Evolutionary conservation across 1,140 invertebrate species (phyloP), one percentile per base, ranked within the genome.

Genomic region (Drosophila pruinosa): DNA sequence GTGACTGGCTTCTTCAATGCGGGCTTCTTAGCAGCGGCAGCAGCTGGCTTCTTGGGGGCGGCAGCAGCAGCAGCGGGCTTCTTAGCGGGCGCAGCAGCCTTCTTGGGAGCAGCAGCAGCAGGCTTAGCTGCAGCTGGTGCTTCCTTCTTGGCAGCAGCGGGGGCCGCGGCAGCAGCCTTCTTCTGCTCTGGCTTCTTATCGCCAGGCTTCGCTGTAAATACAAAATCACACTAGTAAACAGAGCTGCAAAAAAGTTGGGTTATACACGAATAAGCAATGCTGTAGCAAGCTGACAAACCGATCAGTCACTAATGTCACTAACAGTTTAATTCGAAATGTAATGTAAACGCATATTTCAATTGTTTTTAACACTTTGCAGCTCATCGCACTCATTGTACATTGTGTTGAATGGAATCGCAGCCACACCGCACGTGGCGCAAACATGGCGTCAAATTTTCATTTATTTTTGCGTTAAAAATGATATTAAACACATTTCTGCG

Each of bases 71-170:
- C 76, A 58, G 92, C 91, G 21, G 92, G 62, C 65, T 86, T 86
- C 71, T 88, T 88, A 39, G 74, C 72, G 52, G 92, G 91, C 34
- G 93, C 76, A 48, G 93, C 82, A 61, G 91, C 85, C 64, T 92
- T 92, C 61, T 82, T 86, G 59, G 92, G 91, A 17, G 93, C 78
- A 59, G 93, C 92, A 24, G 93, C 86, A 15, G 92, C 88, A 50
- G 92, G 92, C 80, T 95, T 90, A 34, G 92, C 70, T 47, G 75
- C 73, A 92, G 72, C 69, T 56, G 68, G 62, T 43, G 90, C 88
- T 28, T 91, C 82, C 61, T 91, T 83, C 59, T 93, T 92, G 7
- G 91, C 88, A 48, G 92, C 90, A 36, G 92, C 64, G 39, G 92
- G 91, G 36, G 83, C 72, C 22, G 78, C 67, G 54, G 90, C 68